Evolutionary conservation across 2,888 invertebrate species (phyloP).

Genomic region (Cinara cedri): DNA sequence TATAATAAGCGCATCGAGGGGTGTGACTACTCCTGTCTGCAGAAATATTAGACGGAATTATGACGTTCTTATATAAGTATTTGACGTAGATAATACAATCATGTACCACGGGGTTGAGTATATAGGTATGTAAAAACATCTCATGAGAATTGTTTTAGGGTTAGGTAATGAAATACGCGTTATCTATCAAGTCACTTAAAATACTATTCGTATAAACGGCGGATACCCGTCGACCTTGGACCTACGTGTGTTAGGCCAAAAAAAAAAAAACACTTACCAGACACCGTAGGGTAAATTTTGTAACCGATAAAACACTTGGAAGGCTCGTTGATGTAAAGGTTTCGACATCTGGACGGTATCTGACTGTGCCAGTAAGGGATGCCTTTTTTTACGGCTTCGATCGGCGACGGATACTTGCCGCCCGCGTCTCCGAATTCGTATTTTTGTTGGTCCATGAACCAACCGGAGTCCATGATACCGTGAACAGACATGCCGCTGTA

Average conservation of each 20-base stretch:
- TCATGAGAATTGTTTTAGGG: too few species aligned
- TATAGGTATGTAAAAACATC: background rate
- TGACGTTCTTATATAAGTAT: too few species aligned
- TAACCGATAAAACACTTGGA: constrained; percentile 95
- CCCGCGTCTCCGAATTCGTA: constrained; percentile 68
- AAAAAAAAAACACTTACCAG: constrained; percentile 67
- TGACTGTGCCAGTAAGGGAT: constrained; percentile 81
- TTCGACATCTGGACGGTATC: constrained; percentile 78
- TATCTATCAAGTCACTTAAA: too few species aligned
- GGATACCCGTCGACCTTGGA: too few species aligned
- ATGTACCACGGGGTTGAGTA: too few species aligned
- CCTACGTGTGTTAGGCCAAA: background rate
- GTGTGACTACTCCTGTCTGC: too few species aligned
- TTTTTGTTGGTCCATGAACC: constrained; percentile 91
- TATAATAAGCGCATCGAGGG: too few species aligned
- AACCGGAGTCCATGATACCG: constrained; percentile 90
- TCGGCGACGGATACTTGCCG: constrained; percentile 67
- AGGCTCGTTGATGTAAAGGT: constrained; percentile 73
- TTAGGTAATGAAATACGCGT: too few species aligned
- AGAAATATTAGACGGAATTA: too few species aligned
- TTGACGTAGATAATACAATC: too few species aligned
- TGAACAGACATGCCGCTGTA: constrained; percentile 73
- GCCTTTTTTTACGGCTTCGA: constrained; percentile 75
- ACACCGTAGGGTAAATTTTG: constrained; percentile 81
- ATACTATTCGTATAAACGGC: too few species aligned